These are phyloP conservation scores for Pygmarrhopalites habei DNA, from an alignment of 1,140 invertebrate genomes.

Conservation along the genomic window DNA sequence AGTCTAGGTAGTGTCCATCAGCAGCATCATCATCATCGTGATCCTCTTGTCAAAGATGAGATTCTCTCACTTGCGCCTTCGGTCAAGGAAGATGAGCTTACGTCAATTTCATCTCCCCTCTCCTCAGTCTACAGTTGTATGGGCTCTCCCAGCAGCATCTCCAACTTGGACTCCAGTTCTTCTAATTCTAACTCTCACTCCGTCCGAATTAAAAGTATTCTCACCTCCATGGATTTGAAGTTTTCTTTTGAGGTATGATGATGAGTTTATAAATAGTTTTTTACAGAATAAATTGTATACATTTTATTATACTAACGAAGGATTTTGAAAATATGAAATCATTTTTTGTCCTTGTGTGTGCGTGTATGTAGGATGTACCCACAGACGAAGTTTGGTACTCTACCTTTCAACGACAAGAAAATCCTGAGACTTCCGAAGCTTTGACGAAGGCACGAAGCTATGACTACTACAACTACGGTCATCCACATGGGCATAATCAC, in stretches of 20 bases:
- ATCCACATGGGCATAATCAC: too few species aligned
- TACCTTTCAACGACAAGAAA: slow-evolving; percentile 64
- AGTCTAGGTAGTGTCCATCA: too few species aligned
- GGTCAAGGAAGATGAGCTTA: slow-evolving; percentile 9
- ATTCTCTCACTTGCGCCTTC: not conserved
- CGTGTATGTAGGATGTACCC: slow-evolving; percentile 47
- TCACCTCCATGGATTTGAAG: slow-evolving; percentile 23
- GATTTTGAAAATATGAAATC: not conserved
- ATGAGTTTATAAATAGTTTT: not conserved
- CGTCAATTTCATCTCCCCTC: slow-evolving; percentile 2
- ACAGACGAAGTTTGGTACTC: slow-evolving; percentile 66
- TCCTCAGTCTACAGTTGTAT: slow-evolving; percentile 7
- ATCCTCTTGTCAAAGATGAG: slow-evolving; percentile 9
- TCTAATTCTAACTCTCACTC: slow-evolving; percentile 14
- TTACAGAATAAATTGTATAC: not conserved
- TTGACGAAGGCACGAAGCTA: slow-evolving; percentile 38
- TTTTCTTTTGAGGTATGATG: slow-evolving; percentile 36
- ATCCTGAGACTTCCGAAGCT: not conserved
- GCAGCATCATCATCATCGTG: too few species aligned
- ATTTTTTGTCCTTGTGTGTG: slow-evolving; percentile 2
- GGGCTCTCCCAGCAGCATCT: slow-evolving; percentile 6
- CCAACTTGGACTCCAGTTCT: slow-evolving; percentile 2
- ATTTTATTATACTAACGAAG: too few species aligned
- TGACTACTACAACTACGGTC: too few species aligned
- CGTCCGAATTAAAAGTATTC: slow-evolving; percentile 34